phyloP scores from a whole-genome alignment of 2,888 invertebrate genomes.

The Lycocerus yunnanus region DNA sequence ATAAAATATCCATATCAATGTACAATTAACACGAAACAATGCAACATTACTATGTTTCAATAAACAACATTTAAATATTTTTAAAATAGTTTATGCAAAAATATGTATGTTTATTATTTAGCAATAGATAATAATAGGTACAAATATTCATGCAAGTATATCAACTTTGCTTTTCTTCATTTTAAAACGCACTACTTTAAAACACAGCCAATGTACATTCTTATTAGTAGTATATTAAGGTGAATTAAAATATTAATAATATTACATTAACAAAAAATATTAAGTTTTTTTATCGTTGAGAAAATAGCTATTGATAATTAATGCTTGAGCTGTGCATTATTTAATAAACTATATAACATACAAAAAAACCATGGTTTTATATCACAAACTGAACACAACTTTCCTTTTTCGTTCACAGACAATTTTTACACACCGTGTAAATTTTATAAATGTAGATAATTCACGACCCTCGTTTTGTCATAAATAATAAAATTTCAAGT shows the following conservation, averaged over 20 bases:
- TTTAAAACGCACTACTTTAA: constrained; percentile 29
- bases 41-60: constrained; percentile 14
- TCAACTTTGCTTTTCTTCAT: constrained; percentile 34
- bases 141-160: constrained; percentile 32
- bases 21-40: constrained; percentile 22
- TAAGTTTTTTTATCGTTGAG: constrained; percentile 26
- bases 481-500: not conserved
- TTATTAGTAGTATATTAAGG: constrained; percentile 13
- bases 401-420: constrained; percentile 32
- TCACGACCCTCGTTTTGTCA: too few relatives aligned
- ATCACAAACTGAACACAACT: constrained; percentile 45
- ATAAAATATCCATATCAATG: constrained; percentile 15
- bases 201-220: constrained; percentile 36
- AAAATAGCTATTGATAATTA: constrained; percentile 35
- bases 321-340: constrained; percentile 31
- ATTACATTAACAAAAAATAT: constrained; percentile 5
- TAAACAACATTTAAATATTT: constrained; percentile 12
- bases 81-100: constrained; percentile 21
- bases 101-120: constrained; percentile 22
- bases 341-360: constrained; percentile 35
- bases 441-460: not conserved
- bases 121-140: constrained; percentile 11
- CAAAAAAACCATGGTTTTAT: constrained; percentile 30
- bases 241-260: constrained; percentile 23
- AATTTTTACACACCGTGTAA: constrained; percentile 1